Evolutionary conservation across 2,888 invertebrate species (phyloP), one percentile per base, ranked within the genome.

Genomic region (Caenorhabditis becei): DNA sequence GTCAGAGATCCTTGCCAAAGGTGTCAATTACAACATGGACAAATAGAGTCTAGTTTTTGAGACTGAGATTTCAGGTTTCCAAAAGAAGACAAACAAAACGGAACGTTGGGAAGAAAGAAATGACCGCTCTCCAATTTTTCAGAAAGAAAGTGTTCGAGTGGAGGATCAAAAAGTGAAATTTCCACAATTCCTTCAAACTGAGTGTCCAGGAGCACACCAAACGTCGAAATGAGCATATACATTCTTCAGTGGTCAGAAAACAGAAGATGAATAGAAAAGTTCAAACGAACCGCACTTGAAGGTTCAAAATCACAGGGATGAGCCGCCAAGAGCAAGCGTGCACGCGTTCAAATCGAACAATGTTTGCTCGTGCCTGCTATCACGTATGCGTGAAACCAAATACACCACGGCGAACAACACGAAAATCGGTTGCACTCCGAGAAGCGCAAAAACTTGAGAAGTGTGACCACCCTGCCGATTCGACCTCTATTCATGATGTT

Each of bases 341-440:
- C 72, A 72, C 72, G 72, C 72, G 54, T 51, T 74, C 59, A 59
- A 35, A 24, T 23, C 16, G 24, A 32, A 61, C 75, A 66, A 37
- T 75, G 75, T 75, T 75, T 75, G 75, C 58, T 66, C 59, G 51
- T 37, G 23, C 35, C 51, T 75, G 75, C 75, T 75, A 75, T 75
- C 75, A 75, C 75, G 75, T 75, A 66, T 66, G 75, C 75, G 75
- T 75, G 75, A 75, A 75, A 75, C 75, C 75, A 67, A 75, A 75
- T 75, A 75, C 75, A 66, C 66, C 49, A 32, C 56, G 35, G 56
- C 37, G 59, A 66, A 74, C 65, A 74, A 66, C 58, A 66, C 74
- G 59, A 74, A 58, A 65, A 74, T 66, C 10, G 74, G 65, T 59
- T 72, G 72, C 58, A 72, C 63, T 72, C 59, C 8, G 56, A n/a